These are phyloP conservation scores for Falco columbarius DNA, from an alignment of 2,797 vertebrate species.

Conservation along the genomic window DNA sequence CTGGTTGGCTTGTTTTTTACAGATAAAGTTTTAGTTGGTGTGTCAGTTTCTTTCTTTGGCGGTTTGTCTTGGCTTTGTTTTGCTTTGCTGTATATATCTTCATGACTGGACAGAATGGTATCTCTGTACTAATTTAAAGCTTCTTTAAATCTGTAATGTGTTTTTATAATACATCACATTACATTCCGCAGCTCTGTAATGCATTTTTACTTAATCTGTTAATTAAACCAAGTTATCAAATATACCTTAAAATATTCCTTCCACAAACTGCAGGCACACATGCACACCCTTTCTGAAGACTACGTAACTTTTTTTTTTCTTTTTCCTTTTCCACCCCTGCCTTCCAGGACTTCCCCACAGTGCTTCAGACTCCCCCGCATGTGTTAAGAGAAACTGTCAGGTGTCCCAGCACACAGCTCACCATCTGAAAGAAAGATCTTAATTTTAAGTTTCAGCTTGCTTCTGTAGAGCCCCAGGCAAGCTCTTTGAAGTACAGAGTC, in stretches of 20 bases:
- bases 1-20: background rate
- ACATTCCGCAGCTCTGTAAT: background rate
- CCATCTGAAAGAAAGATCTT: constrained; percentile 21
- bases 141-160: background rate
- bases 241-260: constrained; percentile 31
- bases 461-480: constrained; percentile 55
- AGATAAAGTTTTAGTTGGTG: background rate
- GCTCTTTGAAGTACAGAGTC: constrained; percentile 48
- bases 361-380: background rate
- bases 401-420: background rate
- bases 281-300: background rate
- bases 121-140: background rate
- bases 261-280: background rate
- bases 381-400: background rate
- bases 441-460: constrained; percentile 46
- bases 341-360: background rate
- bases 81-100: background rate
- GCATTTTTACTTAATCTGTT: background rate
- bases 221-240: background rate
- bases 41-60: background rate
- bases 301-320: background rate
- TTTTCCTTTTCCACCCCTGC: background rate
- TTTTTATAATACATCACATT: background rate
- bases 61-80: background rate
- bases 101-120: background rate